Percentiles rank a stretch among this genome's conserved stretches.
These are phyloP conservation scores for Cylindroiulus punctatus DNA, from an alignment of 2,888 invertebrate species.

Conservation along the genomic window DNA sequence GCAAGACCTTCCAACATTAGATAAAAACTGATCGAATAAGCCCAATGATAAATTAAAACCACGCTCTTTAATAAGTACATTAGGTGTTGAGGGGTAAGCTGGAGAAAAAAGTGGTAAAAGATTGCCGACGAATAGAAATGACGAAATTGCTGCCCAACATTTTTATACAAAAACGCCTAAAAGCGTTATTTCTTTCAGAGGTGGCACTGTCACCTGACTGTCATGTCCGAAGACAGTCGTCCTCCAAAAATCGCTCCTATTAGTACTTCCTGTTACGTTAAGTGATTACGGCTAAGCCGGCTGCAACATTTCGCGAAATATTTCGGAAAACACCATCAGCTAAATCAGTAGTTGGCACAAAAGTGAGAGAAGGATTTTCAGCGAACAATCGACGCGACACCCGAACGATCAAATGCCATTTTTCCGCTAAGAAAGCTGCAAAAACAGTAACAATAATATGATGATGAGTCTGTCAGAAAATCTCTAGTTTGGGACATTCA, in stretches of 20 bases:
- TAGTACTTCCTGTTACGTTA: background rate
- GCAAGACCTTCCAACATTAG: too few species aligned
- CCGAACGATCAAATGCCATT: too few species aligned
- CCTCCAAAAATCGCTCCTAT: background rate
- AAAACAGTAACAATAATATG: too few species aligned
- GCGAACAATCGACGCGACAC: background rate
- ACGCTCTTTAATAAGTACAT: slow-evolving; percentile 45
- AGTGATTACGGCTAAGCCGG: background rate
- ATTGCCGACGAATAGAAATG: background rate
- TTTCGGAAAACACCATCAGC: background rate
- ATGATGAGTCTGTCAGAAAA: too few species aligned
- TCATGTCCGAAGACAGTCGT: too few species aligned
- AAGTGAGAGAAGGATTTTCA: slow-evolving; percentile 11
- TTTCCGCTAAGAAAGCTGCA: too few species aligned
- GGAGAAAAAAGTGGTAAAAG: slow-evolving; percentile 42
- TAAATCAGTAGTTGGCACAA: slow-evolving; percentile 41
- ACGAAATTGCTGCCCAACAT: slow-evolving; percentile 23
- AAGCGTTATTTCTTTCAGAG: too few species aligned
- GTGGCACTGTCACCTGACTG: too few species aligned
- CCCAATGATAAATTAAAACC: slow-evolving; percentile 30
- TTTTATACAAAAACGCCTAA: slow-evolving; percentile 24
- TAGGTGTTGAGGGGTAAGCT: background rate
- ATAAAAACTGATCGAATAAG: too few species aligned
- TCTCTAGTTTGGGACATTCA: background rate
- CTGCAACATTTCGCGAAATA: background rate